Base-by-base conservation (phyloP, 2,888 invertebrate species). In the Rosalia funebris region DNA sequence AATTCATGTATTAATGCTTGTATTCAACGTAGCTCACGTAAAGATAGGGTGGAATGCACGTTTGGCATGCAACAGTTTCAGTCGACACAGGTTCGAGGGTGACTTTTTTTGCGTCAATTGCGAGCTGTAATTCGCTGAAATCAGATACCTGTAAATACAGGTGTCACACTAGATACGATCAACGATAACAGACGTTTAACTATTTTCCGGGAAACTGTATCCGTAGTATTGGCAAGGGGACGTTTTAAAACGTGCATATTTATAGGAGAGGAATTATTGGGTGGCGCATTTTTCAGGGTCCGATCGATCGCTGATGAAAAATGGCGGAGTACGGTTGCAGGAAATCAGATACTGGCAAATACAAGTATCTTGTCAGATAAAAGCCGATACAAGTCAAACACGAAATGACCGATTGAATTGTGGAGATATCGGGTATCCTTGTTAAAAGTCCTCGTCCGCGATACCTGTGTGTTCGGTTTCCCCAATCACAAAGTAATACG, bases 401-500 rank as follows among this genome's bases (percentile, higher is more conserved):
- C 61, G 65, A 72, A 70, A 71, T 76, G 76, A 75, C 77, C 77
- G 75, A 71, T 69, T 70, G 71, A 68, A 62, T 61, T 57, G 66
- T 70, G 71, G 62, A 64, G 65, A 70, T 74, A 76, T 78, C 77
- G 65, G 70, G 69, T 78, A 70, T 76, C 77, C 75, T 77, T 78
- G 75, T 77, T 77, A 77, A 75, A 75, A 71, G 66, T 70, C 66
- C 70, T 70, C 61, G 63, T 65, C 69, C 60, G 58, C 68, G 69
- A 73, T 77, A 77, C 77, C 78, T 77, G 75, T 64, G 64, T 74
- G 63, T 60, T 66, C 59, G 69, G 71, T 76, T 76, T 77, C 76
- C 71, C 75, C 78, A 79, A 79, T 80, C 79, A 79, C 75, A 76
- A 73, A 70, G 80, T 77, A 80, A 80, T 79, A 73, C 71, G 77